Percentiles rank a stretch among this genome's conserved stretches.
phyloP scores from a whole-genome alignment of 2,888 invertebrate species.

The Lobophora halterata region DNA sequence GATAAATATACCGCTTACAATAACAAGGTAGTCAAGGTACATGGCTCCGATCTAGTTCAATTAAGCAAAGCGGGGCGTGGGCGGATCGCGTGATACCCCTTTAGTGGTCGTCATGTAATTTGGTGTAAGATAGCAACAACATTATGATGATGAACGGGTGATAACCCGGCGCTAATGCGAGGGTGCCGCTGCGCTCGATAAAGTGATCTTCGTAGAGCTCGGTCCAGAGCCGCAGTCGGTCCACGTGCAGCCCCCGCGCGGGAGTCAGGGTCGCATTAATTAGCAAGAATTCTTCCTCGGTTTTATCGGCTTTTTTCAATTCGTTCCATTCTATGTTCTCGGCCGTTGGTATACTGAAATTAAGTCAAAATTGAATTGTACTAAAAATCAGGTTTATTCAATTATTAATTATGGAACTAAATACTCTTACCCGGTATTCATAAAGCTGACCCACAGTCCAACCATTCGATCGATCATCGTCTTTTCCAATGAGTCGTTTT shows the following conservation, averaged over 20 bases:
- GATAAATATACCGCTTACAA: conserved; percentile 38
- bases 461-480: conserved; percentile 42
- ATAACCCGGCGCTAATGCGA: conserved; percentile 10
- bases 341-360: conserved; percentile 48
- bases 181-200: conserved; percentile 43
- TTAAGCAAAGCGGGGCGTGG: conserved; percentile 27
- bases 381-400: background rate
- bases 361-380: conserved; percentile 5
- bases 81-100: conserved; percentile 18
- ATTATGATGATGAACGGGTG: conserved; percentile 23
- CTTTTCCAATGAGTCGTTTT: conserved; percentile 34
- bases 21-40: conserved; percentile 39
- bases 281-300: conserved; percentile 51
- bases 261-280: conserved; percentile 36
- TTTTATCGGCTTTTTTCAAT: conserved; percentile 32
- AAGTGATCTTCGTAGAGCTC: conserved; percentile 56
- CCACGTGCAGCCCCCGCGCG: conserved; percentile 44
- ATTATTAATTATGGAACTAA: no score
- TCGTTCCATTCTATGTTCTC: conserved; percentile 43
- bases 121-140: conserved; percentile 26
- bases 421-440: conserved; percentile 70
- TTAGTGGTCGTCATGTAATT: conserved; percentile 27
- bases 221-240: conserved; percentile 54
- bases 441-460: conserved; percentile 68
- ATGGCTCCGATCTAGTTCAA: conserved; percentile 34